Evolutionary conservation across 2,113 vertebrate species (phyloP).

Genomic region (Acrocephalus arundinaceus): DNA sequence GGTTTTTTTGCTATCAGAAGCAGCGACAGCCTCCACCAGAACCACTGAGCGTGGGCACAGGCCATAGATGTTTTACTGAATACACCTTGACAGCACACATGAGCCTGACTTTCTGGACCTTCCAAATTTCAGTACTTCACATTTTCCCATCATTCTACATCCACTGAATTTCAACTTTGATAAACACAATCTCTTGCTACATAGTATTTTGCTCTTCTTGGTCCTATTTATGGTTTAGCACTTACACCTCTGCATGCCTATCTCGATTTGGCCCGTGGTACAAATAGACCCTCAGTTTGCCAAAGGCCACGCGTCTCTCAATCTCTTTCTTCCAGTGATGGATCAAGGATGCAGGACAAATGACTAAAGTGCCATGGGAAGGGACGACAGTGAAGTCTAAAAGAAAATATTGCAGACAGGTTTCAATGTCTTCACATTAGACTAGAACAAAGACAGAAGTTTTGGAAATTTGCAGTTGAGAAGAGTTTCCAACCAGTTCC

Average conservation of each 20-base stretch:
- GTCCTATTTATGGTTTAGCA: background rate
- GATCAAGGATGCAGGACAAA: constrained; percentile 95
- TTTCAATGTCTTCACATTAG: background rate
- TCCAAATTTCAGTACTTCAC: background rate
- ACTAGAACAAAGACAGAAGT: background rate
- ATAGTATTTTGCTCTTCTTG: background rate
- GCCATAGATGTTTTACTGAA: background rate
- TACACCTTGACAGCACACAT: background rate
- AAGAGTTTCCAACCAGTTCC: background rate
- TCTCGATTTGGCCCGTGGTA: constrained; percentile 89
- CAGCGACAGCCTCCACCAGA: background rate
- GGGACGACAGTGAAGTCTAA: constrained; percentile 75
- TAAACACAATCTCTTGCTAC: background rate
- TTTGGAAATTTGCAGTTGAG: background rate
- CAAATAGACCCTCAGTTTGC: constrained; percentile 81
- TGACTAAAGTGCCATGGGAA: constrained; percentile 83
- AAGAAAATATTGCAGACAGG: background rate
- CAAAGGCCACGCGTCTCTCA: constrained; percentile 75
- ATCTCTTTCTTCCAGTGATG: constrained; percentile 97
- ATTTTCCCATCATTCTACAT: background rate
- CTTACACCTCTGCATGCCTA: constrained; percentile 81
- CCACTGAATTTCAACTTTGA: background rate
- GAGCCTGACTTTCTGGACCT: background rate
- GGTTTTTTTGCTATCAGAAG: background rate
- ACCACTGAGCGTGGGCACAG: background rate